A percentile compares a stretch with the other conserved stretches of the same genome.
Conservation (phyloP, 2,888 invertebrate genomes). For the Drosophila testacea region DNA sequence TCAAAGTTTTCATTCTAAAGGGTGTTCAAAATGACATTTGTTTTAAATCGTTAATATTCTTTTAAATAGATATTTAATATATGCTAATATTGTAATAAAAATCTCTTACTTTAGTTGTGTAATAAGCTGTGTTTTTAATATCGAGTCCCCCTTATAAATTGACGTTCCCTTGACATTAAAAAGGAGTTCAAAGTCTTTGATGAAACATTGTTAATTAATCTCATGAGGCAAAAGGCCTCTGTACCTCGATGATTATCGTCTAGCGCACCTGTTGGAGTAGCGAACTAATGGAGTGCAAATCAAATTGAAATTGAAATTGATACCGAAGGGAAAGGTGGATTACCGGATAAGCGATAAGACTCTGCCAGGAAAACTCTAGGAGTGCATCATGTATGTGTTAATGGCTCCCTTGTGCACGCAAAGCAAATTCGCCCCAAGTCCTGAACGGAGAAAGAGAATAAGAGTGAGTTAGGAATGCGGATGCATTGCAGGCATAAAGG, state of each 20-base stretch:
- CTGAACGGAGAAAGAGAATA: slow-evolving; percentile 83
- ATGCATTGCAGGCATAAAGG: slow-evolving; percentile 61
- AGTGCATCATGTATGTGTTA: slow-evolving; percentile 94
- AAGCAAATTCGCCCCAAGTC: slow-evolving; percentile 91
- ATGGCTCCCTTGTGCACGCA: slow-evolving; percentile 93
- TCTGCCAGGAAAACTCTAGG: slow-evolving; percentile 94
- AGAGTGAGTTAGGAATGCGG: slow-evolving; percentile 9
- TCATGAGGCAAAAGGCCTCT: background rate
- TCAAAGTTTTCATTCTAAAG: no score
- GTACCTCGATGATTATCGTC: slow-evolving; percentile 85
- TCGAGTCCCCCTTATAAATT: no score
- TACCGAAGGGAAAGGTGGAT: slow-evolving; percentile 55
- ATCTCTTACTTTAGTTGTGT: no score
- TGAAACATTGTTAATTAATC: slow-evolving; percentile 28
- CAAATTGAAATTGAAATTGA: slow-evolving; percentile 56
- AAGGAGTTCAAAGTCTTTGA: slow-evolving; percentile 39
- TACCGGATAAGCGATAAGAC: slow-evolving; percentile 90
- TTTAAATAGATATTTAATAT: no score
- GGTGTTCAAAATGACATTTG: no score
- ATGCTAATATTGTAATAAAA: no score
- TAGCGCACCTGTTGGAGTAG: slow-evolving; percentile 75
- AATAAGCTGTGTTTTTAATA: no score
- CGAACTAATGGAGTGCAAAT: slow-evolving; percentile 78
- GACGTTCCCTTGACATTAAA: background rate
- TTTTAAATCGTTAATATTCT: no score